These are phyloP conservation scores for Stegana nigrithorax DNA, from an alignment of 2,888 invertebrate genomes.

Conservation along the genomic window DNA sequence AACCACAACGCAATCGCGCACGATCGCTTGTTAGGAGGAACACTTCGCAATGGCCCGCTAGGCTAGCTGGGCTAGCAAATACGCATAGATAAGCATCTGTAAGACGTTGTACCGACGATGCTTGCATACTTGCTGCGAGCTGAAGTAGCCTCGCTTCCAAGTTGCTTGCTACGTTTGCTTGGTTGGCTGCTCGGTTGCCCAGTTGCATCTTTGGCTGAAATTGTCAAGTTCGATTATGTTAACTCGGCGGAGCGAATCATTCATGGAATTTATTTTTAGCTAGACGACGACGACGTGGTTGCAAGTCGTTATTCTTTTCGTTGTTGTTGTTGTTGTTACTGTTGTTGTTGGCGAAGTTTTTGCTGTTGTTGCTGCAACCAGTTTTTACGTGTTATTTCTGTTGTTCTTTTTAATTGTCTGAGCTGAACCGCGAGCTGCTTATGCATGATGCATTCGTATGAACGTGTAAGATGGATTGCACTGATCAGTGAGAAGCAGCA, in stretches of 20 bases:
- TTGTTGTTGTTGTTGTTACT: neutral
- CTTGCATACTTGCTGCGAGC: neutral
- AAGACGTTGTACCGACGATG: neutral
- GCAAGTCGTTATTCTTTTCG: neutral
- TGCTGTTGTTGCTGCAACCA: conserved; percentile 12
- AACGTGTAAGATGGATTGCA: no score
- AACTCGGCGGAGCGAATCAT: conserved; percentile 25
- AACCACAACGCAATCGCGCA: conserved; percentile 7
- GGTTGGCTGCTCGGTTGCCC: neutral
- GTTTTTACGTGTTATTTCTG: conserved; percentile 13
- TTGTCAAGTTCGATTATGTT: conserved; percentile 34
- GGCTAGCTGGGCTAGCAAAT: neutral
- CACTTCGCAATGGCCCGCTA: no score
- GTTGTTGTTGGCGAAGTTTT: no score
- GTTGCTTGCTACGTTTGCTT: conserved; percentile 11
- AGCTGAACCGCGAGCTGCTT: no score
- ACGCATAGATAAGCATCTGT: no score
- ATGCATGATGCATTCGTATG: no score
- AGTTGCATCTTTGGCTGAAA: conserved; percentile 21
- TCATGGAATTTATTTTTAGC: conserved; percentile 45
- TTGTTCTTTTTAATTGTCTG: no score
- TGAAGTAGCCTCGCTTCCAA: neutral
- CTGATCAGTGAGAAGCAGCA: no score
- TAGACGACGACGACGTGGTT: conserved; percentile 11
- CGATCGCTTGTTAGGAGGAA: no score